Percentiles rank a stretch among this genome's conserved stretches.
Conservation (phyloP, 2,797 vertebrate species). For the Merluccius polli region DNA sequence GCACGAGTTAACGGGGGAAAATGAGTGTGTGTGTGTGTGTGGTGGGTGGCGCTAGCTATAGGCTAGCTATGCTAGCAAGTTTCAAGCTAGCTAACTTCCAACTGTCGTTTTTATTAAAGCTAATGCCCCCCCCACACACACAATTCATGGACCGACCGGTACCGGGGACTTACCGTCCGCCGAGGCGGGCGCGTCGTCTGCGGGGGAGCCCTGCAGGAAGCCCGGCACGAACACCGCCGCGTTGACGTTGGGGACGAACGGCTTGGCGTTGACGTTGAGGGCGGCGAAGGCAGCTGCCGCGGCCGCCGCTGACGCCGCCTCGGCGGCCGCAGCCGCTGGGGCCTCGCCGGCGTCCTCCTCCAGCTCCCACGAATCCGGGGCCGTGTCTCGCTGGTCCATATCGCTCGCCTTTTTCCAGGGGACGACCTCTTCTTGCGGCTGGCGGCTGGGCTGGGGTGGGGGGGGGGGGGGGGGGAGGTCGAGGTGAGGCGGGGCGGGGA, state of each 20-base stretch:
- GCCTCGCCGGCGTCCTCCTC: constrained; percentile 89
- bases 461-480: too few relatives aligned
- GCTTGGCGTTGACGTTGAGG: constrained; percentile 95
- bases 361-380: constrained; percentile 98
- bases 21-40: too few relatives aligned
- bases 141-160: constrained; percentile 63
- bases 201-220: constrained; percentile 71
- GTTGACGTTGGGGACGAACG: constrained; percentile 92
- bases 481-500: too few relatives aligned
- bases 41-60: too few relatives aligned
- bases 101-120: neutral
- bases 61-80: constrained; percentile 56
- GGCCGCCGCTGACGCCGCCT: constrained; percentile 76
- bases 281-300: constrained; percentile 82
- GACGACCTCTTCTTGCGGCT: too few relatives aligned
- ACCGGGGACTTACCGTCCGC: too few relatives aligned
- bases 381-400: constrained; percentile 90
- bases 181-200: too few relatives aligned
- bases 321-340: constrained; percentile 80
- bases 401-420: too few relatives aligned
- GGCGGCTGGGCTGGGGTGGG: too few relatives aligned
- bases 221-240: constrained; percentile 92
- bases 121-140: constrained; percentile 2
- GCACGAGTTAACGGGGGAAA: too few relatives aligned
- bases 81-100: constrained; percentile 55